A percentile compares a stretch with the other conserved stretches of the same genome.
Evolutionary conservation across 2,888 invertebrate genomes (phyloP).

Genomic region (Apodemia mormo): DNA sequence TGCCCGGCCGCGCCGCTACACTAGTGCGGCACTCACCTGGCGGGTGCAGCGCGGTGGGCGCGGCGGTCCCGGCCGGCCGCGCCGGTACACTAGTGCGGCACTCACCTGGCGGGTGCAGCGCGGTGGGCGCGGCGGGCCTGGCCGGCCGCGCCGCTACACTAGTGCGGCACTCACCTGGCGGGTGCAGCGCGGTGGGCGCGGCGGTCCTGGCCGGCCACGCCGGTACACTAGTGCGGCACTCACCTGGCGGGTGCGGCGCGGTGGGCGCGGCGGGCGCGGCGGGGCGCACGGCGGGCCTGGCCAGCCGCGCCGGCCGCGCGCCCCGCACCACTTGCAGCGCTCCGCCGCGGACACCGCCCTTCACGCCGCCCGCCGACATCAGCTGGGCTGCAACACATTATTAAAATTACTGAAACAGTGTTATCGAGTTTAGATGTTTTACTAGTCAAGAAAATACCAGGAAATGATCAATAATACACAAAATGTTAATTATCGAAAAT

Average conservation of each 20-base stretch:
- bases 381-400: conserved; percentile 78
- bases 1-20: conserved; percentile 37
- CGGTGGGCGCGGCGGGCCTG: conserved; percentile 28
- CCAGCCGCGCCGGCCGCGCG: conserved; percentile 42
- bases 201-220: conserved; percentile 33
- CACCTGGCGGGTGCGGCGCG: conserved; percentile 35
- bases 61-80: conserved; percentile 33
- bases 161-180: not conserved
- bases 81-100: conserved; percentile 21
- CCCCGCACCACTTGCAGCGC: conserved; percentile 63
- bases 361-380: conserved; percentile 84
- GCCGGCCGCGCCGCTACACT: conserved; percentile 37
- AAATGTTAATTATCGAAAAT: too few relatives aligned
- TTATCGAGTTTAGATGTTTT: too few relatives aligned
- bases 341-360: conserved; percentile 66
- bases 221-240: conserved; percentile 14
- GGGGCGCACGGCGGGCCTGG: conserved; percentile 41
- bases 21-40: too few relatives aligned
- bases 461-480: too few relatives aligned
- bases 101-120: too few relatives aligned
- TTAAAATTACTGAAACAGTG: not conserved
- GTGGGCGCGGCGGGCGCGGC: conserved; percentile 30
- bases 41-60: too few relatives aligned
- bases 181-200: too few relatives aligned
- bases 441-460: too few relatives aligned